Base-by-base conservation (phyloP, 2,113 vertebrate genomes). In the Oryzias celebensis region DNA sequence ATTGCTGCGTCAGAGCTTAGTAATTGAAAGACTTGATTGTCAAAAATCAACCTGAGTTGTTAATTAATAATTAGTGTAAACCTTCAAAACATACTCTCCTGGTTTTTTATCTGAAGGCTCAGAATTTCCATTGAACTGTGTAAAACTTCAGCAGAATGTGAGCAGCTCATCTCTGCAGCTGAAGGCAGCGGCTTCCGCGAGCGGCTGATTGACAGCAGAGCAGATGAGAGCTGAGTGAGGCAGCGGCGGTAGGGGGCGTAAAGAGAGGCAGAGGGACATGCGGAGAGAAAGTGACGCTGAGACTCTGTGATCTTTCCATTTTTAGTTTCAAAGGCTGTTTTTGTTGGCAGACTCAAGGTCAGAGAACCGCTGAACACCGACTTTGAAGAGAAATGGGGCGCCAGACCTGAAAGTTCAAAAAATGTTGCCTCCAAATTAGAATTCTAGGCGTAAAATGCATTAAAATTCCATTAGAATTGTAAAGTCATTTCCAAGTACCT, bases 311-410 rank as follows among this genome's bases (percentile, higher is more conserved):
- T 83, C 78, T 79, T 70, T 62, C 50, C 78, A 58, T 67, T 73
- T 79, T 77, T 43, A 43, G 14, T 78, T 77, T 84, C 66, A 84
- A 78, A 81, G 58, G 10, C 5, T 65, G 62, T 65, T 76, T 74
- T 77, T 77, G 76, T 62, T 67, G 69, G 69, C 58, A 59, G 24
- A 52, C 67, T 82, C 80, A 81, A 83, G 82, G 85, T 83, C 77
- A 70, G 49, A 49, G 65, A 78, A 58, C 58, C 67, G 66, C 62
- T 69, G 50, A 23, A 24, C 50, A 1, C 13, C 58, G 48, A 50
- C 64, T 78, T 66, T 82, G 66, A 82, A 73, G 73, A 65, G 20
- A 24, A 44, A 45, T 7, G 22, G 46, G 59, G 31, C 16, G 22
- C 5, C 42, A 28, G 23, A n/a, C 45, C 22, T 13, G 14, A 1